phyloP scores from a whole-genome alignment of 2,797 vertebrate species.

The Eleutherodactylus coqui region DNA sequence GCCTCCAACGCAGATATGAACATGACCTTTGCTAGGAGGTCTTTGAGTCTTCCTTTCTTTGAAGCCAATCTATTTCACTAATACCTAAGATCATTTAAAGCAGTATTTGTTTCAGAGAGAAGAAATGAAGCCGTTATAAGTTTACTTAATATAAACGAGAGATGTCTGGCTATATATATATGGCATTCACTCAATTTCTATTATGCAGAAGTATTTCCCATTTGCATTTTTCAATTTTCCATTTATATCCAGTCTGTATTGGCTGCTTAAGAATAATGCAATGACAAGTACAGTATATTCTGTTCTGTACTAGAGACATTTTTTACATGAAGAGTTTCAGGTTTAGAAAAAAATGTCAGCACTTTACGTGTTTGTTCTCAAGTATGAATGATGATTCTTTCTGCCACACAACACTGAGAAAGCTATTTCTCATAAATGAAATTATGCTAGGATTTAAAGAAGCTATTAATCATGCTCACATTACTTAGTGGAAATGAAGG shows the following conservation, averaged over 20 bases:
- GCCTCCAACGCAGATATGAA: neutral
- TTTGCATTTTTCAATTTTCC: constrained; percentile 1
- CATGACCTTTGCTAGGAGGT: neutral
- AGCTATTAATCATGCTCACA: constrained; percentile 51
- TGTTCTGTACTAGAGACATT: constrained; percentile 11
- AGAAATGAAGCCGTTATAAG: neutral
- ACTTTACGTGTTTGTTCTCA: constrained; percentile 47
- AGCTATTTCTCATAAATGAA: constrained; percentile 42
- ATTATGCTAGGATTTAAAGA: constrained; percentile 41
- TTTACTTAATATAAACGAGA: neutral
- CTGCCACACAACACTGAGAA: constrained; percentile 17
- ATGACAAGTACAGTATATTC: constrained; percentile 22
- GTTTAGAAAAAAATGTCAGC: constrained; percentile 29
- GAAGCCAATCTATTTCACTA: neutral
- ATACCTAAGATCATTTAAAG: no score
- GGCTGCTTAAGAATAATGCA: constrained; percentile 17
- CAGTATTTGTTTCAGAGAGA: neutral
- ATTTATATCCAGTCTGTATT: neutral
- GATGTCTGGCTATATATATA: neutral
- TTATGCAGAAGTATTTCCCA: neutral
- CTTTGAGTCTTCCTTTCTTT: neutral
- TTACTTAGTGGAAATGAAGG: constrained; percentile 34
- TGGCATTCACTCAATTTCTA: neutral
- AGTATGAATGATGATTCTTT: constrained; percentile 42
- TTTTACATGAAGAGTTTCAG: constrained; percentile 29